Evolutionary conservation across 23 tunicate genomes (phyloP).

Genomic region (Trididemnum miniatum): DNA sequence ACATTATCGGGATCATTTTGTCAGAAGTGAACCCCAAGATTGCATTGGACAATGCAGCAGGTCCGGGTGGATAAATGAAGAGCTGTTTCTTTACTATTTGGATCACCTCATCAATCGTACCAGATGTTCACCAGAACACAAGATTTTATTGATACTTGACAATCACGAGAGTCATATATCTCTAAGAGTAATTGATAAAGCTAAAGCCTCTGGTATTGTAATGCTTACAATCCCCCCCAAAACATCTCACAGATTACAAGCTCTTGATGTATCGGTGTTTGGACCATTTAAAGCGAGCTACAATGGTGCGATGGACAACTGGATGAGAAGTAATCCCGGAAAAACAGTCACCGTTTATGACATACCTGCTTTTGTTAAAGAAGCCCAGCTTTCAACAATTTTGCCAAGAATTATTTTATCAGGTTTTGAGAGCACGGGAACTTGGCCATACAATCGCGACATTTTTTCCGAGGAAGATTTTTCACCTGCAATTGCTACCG

Average conservation of each 20-base stretch:
- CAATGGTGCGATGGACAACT: no score
- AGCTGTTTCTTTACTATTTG: slow-evolving; percentile 5
- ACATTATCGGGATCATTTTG: neutral
- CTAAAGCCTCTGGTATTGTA: slow-evolving; percentile 13
- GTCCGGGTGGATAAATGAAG: slow-evolving; percentile 27
- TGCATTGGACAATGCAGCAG: neutral
- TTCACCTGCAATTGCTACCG: no score
- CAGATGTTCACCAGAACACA: neutral
- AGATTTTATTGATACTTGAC: neutral
- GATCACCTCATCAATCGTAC: neutral
- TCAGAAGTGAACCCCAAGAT: neutral
- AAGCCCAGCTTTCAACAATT: no score
- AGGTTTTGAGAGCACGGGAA: no score
- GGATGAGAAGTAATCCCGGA: no score
- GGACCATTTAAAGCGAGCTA: neutral
- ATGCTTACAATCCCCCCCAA: slow-evolving; percentile 11
- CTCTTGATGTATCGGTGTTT: slow-evolving; percentile 3
- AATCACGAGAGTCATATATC: slow-evolving; percentile 1
- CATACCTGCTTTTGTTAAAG: no score
- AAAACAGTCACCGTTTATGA: no score
- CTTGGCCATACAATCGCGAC: no score
- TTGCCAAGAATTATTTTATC: no score
- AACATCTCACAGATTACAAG: slow-evolving; percentile 18
- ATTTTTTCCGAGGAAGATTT: no score
- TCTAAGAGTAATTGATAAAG: slow-evolving; percentile 4